These are phyloP conservation scores for Caenorhabditis sp. DNA, from an alignment of 2,888 invertebrate genomes.

Conservation along the genomic window DNA sequence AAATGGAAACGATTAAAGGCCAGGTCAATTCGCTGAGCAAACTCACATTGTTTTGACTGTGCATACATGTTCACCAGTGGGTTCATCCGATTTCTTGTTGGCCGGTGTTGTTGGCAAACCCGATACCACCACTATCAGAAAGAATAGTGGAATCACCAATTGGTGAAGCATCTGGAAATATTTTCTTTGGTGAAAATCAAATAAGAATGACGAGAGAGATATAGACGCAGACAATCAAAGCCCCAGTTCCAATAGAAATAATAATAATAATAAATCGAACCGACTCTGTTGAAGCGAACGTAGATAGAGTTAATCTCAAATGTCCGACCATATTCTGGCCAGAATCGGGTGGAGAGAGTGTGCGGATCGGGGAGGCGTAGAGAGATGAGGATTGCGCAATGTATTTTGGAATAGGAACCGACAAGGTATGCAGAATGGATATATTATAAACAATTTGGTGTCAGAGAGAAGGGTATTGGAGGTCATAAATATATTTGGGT, in stretches of 20 bases:
- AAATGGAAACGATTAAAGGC: not conserved
- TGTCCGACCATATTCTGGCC: too few species aligned
- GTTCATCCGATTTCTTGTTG: slow-evolving; percentile 6
- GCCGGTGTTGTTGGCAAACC: not conserved
- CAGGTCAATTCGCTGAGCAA: not conserved
- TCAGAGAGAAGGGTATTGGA: too few species aligned
- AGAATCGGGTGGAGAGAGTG: slow-evolving; percentile 2
- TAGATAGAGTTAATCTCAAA: too few species aligned
- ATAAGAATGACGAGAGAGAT: too few species aligned
- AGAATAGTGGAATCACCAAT: not conserved
- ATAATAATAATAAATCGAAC: too few species aligned
- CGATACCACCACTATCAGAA: not conserved
- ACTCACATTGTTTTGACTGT: slow-evolving; percentile 50
- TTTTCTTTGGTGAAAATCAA: too few species aligned
- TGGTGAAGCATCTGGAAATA: too few species aligned
- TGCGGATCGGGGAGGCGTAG: not conserved
- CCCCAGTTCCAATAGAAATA: too few species aligned
- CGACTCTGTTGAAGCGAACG: too few species aligned
- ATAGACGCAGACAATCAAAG: too few species aligned
- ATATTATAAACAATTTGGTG: not conserved
- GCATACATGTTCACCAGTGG: slow-evolving; percentile 54
- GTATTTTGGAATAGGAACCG: not conserved
- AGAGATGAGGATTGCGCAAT: not conserved
- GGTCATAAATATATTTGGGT: too few species aligned
- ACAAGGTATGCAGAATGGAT: not conserved